These are phyloP conservation scores for Myotis pilosus DNA, from an alignment of 2,797 vertebrate species.

Conservation along the genomic window DNA sequence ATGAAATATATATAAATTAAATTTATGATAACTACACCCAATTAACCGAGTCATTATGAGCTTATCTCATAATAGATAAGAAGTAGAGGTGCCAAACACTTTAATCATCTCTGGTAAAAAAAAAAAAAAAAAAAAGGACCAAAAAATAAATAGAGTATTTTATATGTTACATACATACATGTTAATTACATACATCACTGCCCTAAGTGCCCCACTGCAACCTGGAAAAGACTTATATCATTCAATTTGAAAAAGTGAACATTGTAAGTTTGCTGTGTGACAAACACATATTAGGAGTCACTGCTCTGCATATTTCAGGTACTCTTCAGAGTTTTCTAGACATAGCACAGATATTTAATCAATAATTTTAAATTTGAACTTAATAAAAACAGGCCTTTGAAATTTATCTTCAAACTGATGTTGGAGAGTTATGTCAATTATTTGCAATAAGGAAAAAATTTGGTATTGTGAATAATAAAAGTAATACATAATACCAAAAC, in stretches of 20 bases:
- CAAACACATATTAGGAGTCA: background rate
- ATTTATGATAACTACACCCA: background rate
- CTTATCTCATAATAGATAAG: slow-evolving; percentile 17
- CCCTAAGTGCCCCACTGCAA: background rate
- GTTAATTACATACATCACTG: background rate
- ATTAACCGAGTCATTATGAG: slow-evolving; percentile 19
- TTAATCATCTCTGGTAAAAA: background rate
- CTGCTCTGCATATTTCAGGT: background rate
- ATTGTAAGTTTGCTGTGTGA: background rate
- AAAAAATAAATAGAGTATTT: background rate
- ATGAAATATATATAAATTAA: slow-evolving; percentile 1
- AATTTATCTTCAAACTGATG: slow-evolving; percentile 21
- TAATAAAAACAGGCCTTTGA: slow-evolving; percentile 20
- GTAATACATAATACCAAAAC: background rate
- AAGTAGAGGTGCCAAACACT: background rate
- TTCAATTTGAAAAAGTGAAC: background rate
- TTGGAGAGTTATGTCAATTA: background rate
- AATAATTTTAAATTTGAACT: slow-evolving; percentile 19
- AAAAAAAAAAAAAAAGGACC: background rate
- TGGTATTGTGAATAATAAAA: background rate
- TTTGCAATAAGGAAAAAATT: slow-evolving; percentile 2
- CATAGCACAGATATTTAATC: background rate
- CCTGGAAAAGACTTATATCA: background rate
- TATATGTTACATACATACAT: background rate
- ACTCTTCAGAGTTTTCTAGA: background rate